Conservation (phyloP, 92 coral and sea anemone genomes). For the Phenganax subtilis region DNA sequence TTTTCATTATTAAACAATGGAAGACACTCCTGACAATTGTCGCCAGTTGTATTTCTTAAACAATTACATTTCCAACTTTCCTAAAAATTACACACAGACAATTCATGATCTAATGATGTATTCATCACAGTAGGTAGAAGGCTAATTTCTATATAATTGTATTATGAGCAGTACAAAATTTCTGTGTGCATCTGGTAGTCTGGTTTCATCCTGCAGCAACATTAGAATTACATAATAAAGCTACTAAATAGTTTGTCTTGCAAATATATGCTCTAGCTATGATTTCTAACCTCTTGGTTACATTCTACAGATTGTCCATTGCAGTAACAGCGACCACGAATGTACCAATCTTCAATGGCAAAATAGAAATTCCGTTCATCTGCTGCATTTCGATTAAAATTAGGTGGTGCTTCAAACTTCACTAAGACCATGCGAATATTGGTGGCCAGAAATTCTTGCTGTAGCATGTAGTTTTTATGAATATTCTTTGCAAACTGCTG, state of each 20-base stretch:
- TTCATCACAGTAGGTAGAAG: neutral
- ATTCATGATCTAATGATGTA: neutral
- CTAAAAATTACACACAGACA: slow-evolving; percentile 36
- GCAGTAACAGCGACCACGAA: slow-evolving; percentile 71
- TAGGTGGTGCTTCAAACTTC: slow-evolving; percentile 53
- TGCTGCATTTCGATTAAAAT: slow-evolving; percentile 40
- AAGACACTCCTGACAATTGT: slow-evolving; percentile 70
- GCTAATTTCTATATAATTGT: too few species aligned
- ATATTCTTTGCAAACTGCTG: slow-evolving; percentile 34
- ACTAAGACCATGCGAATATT: slow-evolving; percentile 66
- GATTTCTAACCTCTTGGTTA: slow-evolving; percentile 38
- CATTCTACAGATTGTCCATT: slow-evolving; percentile 84
- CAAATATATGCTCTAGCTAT: neutral
- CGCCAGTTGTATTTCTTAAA: slow-evolving; percentile 73
- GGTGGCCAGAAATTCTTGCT: slow-evolving; percentile 65
- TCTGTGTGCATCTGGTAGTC: too few species aligned
- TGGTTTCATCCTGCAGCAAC: too few species aligned
- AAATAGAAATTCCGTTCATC: slow-evolving; percentile 55
- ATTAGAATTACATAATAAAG: neutral
- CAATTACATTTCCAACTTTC: slow-evolving; percentile 66
- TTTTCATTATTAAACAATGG: slow-evolving; percentile 77
- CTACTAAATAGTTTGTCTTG: neutral
- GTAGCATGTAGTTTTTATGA: slow-evolving; percentile 43
- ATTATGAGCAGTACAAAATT: too few species aligned
- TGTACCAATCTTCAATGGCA: slow-evolving; percentile 71